phyloP scores from a whole-genome alignment of 2,113 vertebrate species.

The Natator depressus region DNA sequence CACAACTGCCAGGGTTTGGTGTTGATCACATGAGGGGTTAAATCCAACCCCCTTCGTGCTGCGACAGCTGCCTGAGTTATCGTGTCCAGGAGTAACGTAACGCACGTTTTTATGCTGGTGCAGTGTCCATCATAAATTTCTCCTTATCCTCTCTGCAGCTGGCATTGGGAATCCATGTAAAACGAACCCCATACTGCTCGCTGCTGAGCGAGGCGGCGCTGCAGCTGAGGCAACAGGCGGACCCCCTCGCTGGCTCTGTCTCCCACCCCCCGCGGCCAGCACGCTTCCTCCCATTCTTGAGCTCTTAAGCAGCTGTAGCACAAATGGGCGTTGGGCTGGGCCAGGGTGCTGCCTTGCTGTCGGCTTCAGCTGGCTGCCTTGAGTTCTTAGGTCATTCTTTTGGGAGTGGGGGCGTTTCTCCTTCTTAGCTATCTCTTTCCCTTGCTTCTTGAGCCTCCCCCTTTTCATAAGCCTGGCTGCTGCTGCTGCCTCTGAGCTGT shows the following conservation, averaged over 20 bases:
- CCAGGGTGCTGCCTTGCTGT: background rate
- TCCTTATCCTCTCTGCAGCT: constrained; percentile 52
- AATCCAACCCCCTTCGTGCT: background rate
- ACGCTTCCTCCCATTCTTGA: background rate
- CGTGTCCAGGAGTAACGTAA: background rate
- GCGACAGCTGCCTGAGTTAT: constrained; percentile 56
- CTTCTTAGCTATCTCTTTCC: background rate
- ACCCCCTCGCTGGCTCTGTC: accelerated
- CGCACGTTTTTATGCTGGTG: constrained; percentile 27
- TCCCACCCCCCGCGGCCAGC: accelerated
- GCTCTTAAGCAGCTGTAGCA: accelerated
- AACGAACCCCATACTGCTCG: accelerated
- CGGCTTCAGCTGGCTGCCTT: background rate
- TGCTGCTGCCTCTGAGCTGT: background rate
- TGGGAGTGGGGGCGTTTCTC: background rate
- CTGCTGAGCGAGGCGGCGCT: background rate
- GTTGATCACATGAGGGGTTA: constrained; percentile 3
- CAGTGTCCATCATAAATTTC: constrained; percentile 41
- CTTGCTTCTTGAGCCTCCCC: background rate
- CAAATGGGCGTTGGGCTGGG: accelerated
- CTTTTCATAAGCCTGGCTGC: background rate
- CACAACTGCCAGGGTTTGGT: background rate
- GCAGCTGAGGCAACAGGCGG: background rate
- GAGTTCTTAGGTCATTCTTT: background rate
- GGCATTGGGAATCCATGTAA: constrained; percentile 27